phyloP scores from a whole-genome alignment of 2,797 vertebrate genomes.

The Agapornis canus region DNA sequence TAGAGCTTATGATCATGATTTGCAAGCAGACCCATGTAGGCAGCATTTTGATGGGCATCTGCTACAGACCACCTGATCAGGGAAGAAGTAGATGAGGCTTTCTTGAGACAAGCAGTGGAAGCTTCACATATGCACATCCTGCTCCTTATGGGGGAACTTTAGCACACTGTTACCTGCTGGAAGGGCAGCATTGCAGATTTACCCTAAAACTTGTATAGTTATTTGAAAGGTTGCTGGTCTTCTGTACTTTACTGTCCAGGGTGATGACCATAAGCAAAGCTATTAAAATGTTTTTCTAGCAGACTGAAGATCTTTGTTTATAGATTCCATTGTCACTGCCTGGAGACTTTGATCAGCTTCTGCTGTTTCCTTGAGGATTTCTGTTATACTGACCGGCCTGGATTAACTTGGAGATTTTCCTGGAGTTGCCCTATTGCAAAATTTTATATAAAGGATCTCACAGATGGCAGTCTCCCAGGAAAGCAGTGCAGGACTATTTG shows the following conservation, averaged over 20 bases:
- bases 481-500: neutral
- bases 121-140: accelerated
- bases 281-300: neutral
- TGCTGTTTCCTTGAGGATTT: neutral
- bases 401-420: neutral
- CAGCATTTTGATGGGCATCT: neutral
- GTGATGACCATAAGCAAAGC: neutral
- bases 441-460: neutral
- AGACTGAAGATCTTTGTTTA: neutral
- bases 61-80: neutral
- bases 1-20: neutral
- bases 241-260: neutral
- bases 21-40: neutral
- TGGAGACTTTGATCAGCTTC: neutral
- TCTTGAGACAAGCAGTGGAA: neutral
- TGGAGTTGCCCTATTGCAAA: neutral
- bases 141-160: accelerated
- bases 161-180: neutral
- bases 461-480: neutral
- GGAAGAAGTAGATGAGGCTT: neutral
- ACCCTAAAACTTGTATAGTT: neutral
- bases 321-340: neutral
- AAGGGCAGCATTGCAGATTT: neutral
- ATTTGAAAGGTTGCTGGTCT: neutral
- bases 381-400: neutral